Percentiles rank a stretch among this genome's conserved stretches.
These are phyloP conservation scores for Epizoanthus ramosus DNA, from an alignment of 92 coral and sea anemone species.

Conservation along the genomic window DNA sequence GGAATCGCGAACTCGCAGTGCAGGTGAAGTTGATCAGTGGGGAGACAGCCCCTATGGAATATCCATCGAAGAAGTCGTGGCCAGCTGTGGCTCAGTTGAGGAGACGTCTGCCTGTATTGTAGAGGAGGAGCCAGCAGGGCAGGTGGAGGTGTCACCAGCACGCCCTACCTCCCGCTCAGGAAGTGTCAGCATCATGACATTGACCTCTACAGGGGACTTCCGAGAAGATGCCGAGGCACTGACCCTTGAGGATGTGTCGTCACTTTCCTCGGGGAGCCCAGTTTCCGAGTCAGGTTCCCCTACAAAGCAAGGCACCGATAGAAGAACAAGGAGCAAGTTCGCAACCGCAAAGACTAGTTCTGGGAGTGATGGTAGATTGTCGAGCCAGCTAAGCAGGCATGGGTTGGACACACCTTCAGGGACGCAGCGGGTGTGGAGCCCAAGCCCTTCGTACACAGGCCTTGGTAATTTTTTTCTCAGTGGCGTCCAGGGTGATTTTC, in stretches of 20 bases:
- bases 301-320: constrained; percentile 12
- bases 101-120: constrained; percentile 72
- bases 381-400: not conserved
- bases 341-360: not conserved
- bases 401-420: not conserved
- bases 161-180: constrained; percentile 72
- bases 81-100: constrained; percentile 45
- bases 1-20: constrained; percentile 23
- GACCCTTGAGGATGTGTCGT: constrained; percentile 51
- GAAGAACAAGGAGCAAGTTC: not conserved
- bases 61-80: constrained; percentile 65
- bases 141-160: constrained; percentile 1
- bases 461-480: constrained; percentile 84
- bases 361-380: not conserved
- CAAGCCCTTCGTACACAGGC: constrained; percentile 74
- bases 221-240: constrained; percentile 61
- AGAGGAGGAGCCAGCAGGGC: constrained; percentile 54
- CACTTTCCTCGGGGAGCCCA: constrained; percentile 51
- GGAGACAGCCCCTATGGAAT: constrained; percentile 26
- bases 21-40: not conserved
- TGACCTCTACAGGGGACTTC: constrained; percentile 79
- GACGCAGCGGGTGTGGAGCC: constrained; percentile 81
- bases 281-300: constrained; percentile 10
- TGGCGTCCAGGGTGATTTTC: constrained; percentile 65
- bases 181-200: constrained; percentile 74